Conservation (phyloP, 1,140 invertebrate genomes). For the Hesperophylax magnus region DNA sequence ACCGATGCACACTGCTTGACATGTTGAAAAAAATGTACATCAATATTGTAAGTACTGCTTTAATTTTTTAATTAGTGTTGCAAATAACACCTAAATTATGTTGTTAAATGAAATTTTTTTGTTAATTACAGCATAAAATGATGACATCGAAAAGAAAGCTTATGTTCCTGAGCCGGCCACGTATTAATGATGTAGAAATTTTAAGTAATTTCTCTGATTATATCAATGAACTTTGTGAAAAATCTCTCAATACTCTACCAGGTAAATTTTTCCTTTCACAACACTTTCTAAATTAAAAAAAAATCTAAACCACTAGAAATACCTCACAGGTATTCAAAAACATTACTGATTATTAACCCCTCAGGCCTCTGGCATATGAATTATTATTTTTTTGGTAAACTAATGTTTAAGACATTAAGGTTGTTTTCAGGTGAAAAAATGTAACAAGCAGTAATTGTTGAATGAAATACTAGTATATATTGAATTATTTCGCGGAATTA, state of each 20-base stretch:
- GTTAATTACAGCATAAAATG: slow-evolving; percentile 55
- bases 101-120: background rate
- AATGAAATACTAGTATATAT: no score
- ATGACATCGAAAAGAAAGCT: slow-evolving; percentile 59
- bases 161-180: slow-evolving; percentile 58
- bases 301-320: no score
- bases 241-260: slow-evolving; percentile 62
- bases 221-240: slow-evolving; percentile 62
- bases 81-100: background rate
- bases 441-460: no score
- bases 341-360: no score
- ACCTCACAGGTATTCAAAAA: no score
- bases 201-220: slow-evolving; percentile 56
- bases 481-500: no score
- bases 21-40: slow-evolving; percentile 63
- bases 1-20: slow-evolving; percentile 58
- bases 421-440: no score
- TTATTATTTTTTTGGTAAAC: no score
- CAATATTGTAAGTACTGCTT: slow-evolving; percentile 63
- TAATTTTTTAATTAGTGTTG: background rate
- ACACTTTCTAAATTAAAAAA: no score
- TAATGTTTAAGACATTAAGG: no score
- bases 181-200: slow-evolving; percentile 44
- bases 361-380: no score
- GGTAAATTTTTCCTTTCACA: slow-evolving; percentile 55